Conservation (phyloP, 2,888 invertebrate species). For the Blastobasis lacticolella region DNA sequence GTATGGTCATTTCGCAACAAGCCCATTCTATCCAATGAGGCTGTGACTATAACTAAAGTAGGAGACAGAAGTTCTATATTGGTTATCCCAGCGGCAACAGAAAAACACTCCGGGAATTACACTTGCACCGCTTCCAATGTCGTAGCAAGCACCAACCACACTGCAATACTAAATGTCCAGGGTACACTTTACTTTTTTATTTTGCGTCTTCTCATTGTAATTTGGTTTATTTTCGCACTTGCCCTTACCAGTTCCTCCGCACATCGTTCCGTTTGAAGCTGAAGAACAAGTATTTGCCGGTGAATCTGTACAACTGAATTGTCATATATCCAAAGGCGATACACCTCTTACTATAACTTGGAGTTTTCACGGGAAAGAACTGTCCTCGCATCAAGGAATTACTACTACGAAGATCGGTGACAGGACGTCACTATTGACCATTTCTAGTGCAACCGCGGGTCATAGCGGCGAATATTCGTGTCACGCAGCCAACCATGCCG, state of each 20-base stretch:
- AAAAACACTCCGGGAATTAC: slow-evolving; percentile 82
- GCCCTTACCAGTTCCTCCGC: slow-evolving; percentile 71
- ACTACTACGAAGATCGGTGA: slow-evolving; percentile 75
- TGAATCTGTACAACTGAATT: slow-evolving; percentile 76
- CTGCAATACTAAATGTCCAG: slow-evolving; percentile 77
- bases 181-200: slow-evolving; percentile 62
- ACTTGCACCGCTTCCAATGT: slow-evolving; percentile 82
- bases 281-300: slow-evolving; percentile 78
- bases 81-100: slow-evolving; percentile 78
- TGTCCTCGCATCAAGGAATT: slow-evolving; percentile 70
- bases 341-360: slow-evolving; percentile 82
- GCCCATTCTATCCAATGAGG: slow-evolving; percentile 50
- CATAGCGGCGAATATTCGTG: slow-evolving; percentile 84
- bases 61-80: slow-evolving; percentile 77
- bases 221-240: slow-evolving; percentile 29
- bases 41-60: slow-evolving; percentile 69
- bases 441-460: slow-evolving; percentile 76
- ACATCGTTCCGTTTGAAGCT: slow-evolving; percentile 77
- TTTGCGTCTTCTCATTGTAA: slow-evolving; percentile 25
- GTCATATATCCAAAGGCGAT: slow-evolving; percentile 80
- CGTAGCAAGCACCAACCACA: slow-evolving; percentile 78
- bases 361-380: slow-evolving; percentile 79
- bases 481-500: slow-evolving; percentile 79
- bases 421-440: slow-evolving; percentile 78
- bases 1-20: slow-evolving; percentile 80